Percentiles rank a stretch among this genome's conserved stretches.
Conservation (phyloP, 2,797 vertebrate genomes). For the Limosa lapponica region DNA sequence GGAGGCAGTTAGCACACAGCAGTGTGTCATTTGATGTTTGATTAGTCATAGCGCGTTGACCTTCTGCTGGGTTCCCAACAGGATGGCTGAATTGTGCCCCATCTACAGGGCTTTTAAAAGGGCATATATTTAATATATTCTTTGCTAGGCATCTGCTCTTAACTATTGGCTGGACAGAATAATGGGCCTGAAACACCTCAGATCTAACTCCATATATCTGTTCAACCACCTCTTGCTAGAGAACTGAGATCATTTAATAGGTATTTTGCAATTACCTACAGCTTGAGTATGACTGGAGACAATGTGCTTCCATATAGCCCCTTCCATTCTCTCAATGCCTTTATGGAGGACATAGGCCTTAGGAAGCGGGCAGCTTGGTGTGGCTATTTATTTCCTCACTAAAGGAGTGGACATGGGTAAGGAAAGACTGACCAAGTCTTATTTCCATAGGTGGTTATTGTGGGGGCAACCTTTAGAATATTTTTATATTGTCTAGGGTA, state of each 20-base stretch:
- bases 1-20: not conserved
- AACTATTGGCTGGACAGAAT: not conserved
- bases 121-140: not conserved
- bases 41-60: not conserved
- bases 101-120: not conserved
- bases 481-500: not conserved
- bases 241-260: not conserved
- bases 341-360: not conserved
- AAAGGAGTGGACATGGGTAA: not conserved
- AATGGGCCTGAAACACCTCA: not conserved
- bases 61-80: not conserved
- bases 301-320: rapidly evolving
- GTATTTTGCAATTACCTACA: not conserved
- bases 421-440: not conserved
- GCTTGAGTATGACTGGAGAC: not conserved
- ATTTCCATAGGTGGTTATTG: not conserved
- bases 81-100: not conserved
- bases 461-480: not conserved
- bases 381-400: not conserved
- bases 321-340: not conserved
- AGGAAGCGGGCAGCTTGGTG: not conserved
- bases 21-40: not conserved
- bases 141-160: not conserved
- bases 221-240: not conserved
- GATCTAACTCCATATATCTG: not conserved